Base-by-base conservation (phyloP, 2,888 invertebrate genomes). In the Adineta ricciae region DNA sequence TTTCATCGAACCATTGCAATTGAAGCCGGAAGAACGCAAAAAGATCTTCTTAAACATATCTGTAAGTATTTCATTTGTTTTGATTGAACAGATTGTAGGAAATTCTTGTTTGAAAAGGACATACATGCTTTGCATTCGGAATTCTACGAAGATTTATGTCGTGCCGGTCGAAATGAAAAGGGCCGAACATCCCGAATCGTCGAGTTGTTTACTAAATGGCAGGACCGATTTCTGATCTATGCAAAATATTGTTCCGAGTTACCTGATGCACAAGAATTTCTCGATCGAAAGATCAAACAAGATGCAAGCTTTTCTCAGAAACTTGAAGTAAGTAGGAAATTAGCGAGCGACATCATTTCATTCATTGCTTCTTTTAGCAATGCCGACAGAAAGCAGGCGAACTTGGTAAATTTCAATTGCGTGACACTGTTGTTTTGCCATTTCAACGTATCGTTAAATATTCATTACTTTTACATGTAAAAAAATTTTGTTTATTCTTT, bases 371-470 rank as follows among this genome's bases (percentile, higher is more conserved):
- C n/a, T n/a, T 78, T 83, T 32, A 83, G 83, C 49, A 50, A 52
- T 83, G 83, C 36, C 49, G 83, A 49, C 83, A 36, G 8, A 50
- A 50, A 32, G 36, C 83, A 14, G 49, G 50, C 21, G 49, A 49
- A 49, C 50, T 83, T 49, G 83, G 83, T 41, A 49, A 52, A 83
- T 83, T 83, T 52, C 49, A 83, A 83, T 52, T 83, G 36, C 50
- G 52, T 50, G 83, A 83, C 50, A 49, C 52, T 36, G 50, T 83
- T 83, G 83, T 83, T 32, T 49, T 83, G 36, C 83, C 83, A n/a
- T 83, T 83, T 50, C 83, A 83, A 83, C 49, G 83, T 19, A 52
- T 83, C 50, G 49, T 83, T 9, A 83, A 83, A 83, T 83, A 83
- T 83, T 52, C 49, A 19, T 52, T 83, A 83, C 27, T 83, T 21